A percentile compares a stretch with the other conserved stretches of the same genome.
These are phyloP conservation scores for Helarctos malayanus DNA, from an alignment of 2,797 vertebrate genomes.

Conservation along the genomic window DNA sequence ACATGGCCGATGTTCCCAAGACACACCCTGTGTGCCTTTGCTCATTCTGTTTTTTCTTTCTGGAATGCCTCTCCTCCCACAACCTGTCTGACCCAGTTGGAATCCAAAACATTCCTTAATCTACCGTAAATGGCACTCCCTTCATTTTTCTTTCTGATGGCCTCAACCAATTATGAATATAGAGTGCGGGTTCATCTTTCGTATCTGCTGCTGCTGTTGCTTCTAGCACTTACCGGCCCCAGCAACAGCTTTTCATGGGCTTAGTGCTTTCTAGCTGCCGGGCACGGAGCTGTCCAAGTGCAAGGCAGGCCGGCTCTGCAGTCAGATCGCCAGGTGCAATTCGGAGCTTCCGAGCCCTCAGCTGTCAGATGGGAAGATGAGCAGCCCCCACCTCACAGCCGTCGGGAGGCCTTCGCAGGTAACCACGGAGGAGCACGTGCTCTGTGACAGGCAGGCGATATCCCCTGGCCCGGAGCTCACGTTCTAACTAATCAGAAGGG, in stretches of 20 bases:
- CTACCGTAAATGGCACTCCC: not conserved
- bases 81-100: not conserved
- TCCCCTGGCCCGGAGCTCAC: not conserved
- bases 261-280: rapidly evolving
- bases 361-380: not conserved
- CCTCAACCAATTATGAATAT: not conserved
- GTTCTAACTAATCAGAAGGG: not conserved
- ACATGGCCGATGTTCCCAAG: not conserved
- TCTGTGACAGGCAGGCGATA: not conserved
- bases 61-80: not conserved
- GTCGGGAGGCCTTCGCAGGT: not conserved
- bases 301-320: not conserved
- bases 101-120: not conserved
- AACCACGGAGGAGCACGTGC: rapidly evolving
- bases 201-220: not conserved
- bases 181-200: not conserved
- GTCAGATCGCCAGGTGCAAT: not conserved
- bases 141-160: not conserved
- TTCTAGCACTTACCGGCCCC: not conserved
- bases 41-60: not conserved
- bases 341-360: not conserved
- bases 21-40: not conserved
- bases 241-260: not conserved
- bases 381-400: rapidly evolving
- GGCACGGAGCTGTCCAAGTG: not conserved